Evolutionary conservation across 2,888 invertebrate species (phyloP), one percentile per base, ranked within the genome.

Genomic region (Acronicta psi): DNA sequence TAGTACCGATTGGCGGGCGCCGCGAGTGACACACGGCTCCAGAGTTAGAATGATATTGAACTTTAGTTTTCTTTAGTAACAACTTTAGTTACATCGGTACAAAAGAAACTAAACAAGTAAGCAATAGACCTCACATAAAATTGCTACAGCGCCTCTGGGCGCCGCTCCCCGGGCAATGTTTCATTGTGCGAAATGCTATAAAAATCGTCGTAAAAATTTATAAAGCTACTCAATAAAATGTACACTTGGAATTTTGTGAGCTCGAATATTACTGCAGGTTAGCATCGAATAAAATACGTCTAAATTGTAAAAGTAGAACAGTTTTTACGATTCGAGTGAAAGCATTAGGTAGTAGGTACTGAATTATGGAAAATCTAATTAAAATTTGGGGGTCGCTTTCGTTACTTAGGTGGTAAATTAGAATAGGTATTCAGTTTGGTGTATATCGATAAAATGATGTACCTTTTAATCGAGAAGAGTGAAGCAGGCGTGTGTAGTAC

Each of bases 211-310:
- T 91, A 90, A 90, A 90, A 89, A 87, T 88, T 82, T 88, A 89
- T 88, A 90, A 89, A 86, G 86, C 87, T 86, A 86, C 88, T 89
- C 87, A 87, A 90, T 92, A 90, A 91, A 91, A 88, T 82, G 82
- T 86, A 86, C 83, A 87, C 84, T 90, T 85, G 84, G 83, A 89
- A 86, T 87, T 90, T 88, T 85, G 86, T 83, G 83, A 83, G 82
- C 79, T 79, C 79, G 77, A 85, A 87, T 88, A 89, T 88, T 86
- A 85, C 79, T 85, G 79, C 77, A 81, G 81, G 83, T 84, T 86
- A 85, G 73, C 76, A 74, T 76, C 75, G 73, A 79, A 82, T 85
- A 83, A 83, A 84, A 81, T 81, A 67, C 67, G 67, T 59, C 59
- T 56, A 58, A 76, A 76, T 68, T 79, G 63, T 76, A 62, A 67